phyloP scores from a whole-genome alignment of 37 sponge, comb jelly and placozoan genomes.

The Oopsacas minuta region DNA sequence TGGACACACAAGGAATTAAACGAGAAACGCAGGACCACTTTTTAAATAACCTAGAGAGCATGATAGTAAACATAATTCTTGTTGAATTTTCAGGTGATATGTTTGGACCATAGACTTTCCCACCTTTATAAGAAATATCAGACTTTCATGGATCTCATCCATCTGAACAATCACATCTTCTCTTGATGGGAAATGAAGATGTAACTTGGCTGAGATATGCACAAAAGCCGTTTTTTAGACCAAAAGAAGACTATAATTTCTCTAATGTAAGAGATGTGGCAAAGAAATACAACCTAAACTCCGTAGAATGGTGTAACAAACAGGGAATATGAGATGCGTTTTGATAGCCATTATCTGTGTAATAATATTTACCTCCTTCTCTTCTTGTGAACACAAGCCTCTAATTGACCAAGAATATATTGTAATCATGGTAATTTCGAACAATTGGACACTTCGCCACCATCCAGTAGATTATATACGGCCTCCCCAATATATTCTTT shows the following conservation, averaged over 20 bases:
- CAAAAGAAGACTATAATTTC: slow-evolving; percentile 13
- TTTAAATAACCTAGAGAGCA: background rate
- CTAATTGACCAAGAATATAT: background rate
- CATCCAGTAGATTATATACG: background rate
- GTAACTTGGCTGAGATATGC: background rate
- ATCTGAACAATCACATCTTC: background rate
- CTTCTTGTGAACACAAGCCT: background rate
- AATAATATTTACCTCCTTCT: background rate
- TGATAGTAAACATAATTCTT: background rate
- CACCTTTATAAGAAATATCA: background rate
- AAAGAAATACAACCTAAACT: background rate
- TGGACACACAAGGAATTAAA: background rate
- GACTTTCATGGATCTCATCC: background rate
- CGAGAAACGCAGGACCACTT: background rate
- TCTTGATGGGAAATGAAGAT: background rate
- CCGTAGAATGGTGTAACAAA: background rate
- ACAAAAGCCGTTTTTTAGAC: background rate
- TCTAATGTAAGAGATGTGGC: background rate
- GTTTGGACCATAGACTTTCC: background rate
- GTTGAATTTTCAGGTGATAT: slow-evolving; percentile 1
- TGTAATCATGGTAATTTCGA: background rate
- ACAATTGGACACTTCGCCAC: background rate
- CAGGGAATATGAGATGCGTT: background rate
- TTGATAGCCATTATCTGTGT: background rate
- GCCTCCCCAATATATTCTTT: background rate